These are phyloP conservation scores for Micoletzkya japonica DNA, from an alignment of 2,888 invertebrate species.

Conservation along the genomic window DNA sequence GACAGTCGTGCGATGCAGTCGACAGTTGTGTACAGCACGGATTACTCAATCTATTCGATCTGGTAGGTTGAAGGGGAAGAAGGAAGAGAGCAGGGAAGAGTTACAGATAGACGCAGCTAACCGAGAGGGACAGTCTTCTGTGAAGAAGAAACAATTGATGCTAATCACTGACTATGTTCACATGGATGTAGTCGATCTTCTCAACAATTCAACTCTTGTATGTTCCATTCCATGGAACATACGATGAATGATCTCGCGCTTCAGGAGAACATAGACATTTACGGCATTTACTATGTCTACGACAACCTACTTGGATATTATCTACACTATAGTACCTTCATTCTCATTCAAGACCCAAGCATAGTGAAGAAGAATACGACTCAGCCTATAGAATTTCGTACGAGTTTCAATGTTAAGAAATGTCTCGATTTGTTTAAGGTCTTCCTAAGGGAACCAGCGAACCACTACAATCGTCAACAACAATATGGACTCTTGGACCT, in stretches of 20 bases:
- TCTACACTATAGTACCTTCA: background rate
- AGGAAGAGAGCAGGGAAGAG: background rate
- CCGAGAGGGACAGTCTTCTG: background rate
- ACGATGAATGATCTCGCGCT: background rate
- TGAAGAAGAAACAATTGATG: conserved; percentile 19
- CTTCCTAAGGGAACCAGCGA: background rate
- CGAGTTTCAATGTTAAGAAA: too few species aligned
- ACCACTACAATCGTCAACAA: background rate
- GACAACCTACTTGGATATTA: conserved; percentile 4
- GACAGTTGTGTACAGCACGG: conserved; percentile 18
- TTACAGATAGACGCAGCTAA: conserved; percentile 17
- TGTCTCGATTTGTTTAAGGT: background rate
- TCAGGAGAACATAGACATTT: conserved; percentile 14
- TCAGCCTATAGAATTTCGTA: conserved; percentile 7
- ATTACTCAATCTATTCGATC: conserved; percentile 9
- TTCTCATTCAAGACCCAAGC: background rate
- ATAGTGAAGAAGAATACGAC: background rate
- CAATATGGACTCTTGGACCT: conserved; percentile 14
- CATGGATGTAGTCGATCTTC: background rate
- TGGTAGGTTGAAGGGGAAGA: background rate
- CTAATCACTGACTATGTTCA: conserved; percentile 22
- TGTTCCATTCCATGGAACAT: background rate
- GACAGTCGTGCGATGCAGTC: background rate
- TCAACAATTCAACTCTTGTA: background rate
- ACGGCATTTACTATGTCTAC: conserved; percentile 2